phyloP scores from a whole-genome alignment of 2,113 vertebrate species.

The Loxodonta africana region DNA sequence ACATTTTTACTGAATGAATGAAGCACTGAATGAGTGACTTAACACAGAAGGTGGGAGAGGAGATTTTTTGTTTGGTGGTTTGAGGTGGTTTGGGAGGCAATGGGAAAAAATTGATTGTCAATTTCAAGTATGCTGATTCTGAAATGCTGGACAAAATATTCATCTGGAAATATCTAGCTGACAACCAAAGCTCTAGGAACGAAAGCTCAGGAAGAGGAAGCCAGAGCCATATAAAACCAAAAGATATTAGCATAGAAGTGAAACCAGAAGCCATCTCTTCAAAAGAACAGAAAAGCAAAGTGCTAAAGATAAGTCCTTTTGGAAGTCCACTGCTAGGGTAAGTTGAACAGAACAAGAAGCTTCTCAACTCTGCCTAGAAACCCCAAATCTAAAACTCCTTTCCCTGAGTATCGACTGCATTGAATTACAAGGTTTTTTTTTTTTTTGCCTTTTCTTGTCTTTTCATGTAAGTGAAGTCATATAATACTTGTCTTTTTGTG shows the following conservation, averaged over 20 bases:
- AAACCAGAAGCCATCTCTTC: not conserved
- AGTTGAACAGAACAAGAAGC: accelerated
- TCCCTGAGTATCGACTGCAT: too few relatives aligned
- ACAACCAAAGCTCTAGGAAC: not conserved
- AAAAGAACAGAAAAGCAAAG: not conserved
- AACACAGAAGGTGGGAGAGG: not conserved
- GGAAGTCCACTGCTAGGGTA: not conserved
- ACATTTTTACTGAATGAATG: not conserved
- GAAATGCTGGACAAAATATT: not conserved
- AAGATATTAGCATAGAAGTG: not conserved
- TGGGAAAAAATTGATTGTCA: not conserved
- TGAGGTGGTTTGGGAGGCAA: not conserved
- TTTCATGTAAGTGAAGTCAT: too few relatives aligned
- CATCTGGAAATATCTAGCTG: not conserved
- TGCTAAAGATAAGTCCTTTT: not conserved
- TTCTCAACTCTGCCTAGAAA: not conserved
- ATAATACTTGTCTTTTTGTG: too few relatives aligned
- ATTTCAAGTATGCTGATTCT: not conserved
- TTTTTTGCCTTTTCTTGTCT: not conserved
- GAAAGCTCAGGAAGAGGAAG: not conserved
- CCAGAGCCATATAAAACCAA: not conserved
- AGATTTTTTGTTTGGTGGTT: not conserved
- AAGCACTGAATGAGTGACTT: not conserved
- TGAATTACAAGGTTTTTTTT: not conserved
- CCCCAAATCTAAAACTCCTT: not conserved